These are phyloP conservation scores for Salpingus planirostris DNA, from an alignment of 2,888 invertebrate genomes.

Conservation along the genomic window DNA sequence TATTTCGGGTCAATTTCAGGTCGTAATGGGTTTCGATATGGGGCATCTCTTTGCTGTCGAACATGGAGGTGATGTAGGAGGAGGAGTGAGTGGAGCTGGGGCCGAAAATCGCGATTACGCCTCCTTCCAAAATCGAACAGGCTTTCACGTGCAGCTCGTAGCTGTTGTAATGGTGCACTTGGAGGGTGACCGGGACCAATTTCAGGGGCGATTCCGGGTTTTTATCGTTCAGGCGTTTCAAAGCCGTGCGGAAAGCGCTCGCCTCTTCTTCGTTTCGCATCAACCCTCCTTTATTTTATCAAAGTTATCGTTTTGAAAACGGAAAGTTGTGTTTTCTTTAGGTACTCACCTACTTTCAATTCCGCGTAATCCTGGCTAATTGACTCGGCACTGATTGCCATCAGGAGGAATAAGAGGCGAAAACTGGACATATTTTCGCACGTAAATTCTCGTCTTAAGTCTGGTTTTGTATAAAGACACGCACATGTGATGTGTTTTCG, in stretches of 20 bases:
- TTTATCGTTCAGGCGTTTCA: conserved; percentile 17
- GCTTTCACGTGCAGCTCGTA: conserved; percentile 16
- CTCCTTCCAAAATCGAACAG: conserved; percentile 12
- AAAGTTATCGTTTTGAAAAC: too few relatives aligned
- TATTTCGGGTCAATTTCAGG: conserved; percentile 19
- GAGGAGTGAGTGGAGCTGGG: conserved; percentile 17
- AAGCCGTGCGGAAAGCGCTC: conserved; percentile 20
- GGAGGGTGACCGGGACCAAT: conserved; percentile 15
- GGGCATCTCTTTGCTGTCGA: conserved; percentile 23
- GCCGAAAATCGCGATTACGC: conserved; percentile 17
- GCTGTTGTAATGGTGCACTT: conserved; percentile 17
- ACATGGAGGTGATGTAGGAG: conserved; percentile 11
- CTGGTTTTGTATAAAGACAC: too few relatives aligned
- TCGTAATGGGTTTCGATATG: conserved; percentile 25
- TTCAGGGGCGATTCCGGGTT: conserved; percentile 15
- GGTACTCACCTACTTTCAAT: conserved; percentile 5
- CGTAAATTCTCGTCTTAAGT: too few relatives aligned
- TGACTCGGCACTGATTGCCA: too few relatives aligned
- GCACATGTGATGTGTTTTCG: too few relatives aligned
- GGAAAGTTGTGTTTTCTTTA: too few relatives aligned
- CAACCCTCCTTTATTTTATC: conserved; percentile 19
- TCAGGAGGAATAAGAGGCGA: too few relatives aligned
- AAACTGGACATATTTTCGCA: too few relatives aligned
- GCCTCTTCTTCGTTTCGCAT: conserved; percentile 21
- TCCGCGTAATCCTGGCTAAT: too few relatives aligned